phyloP scores from a whole-genome alignment of 2,113 vertebrate species.

The Leiothrix lutea region DNA sequence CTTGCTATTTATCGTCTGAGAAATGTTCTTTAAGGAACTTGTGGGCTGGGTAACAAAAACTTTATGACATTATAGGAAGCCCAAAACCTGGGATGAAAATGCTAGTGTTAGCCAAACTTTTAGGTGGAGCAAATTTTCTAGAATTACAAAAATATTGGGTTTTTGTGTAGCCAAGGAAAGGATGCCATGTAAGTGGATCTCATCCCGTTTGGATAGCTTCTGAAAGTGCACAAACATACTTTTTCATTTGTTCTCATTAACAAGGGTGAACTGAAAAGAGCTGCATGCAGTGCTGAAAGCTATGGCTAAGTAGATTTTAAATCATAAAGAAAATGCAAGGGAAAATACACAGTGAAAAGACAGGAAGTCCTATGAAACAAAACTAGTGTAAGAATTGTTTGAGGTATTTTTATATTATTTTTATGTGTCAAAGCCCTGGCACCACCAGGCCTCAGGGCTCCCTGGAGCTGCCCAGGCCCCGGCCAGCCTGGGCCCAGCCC shows the following conservation, averaged over 20 bases:
- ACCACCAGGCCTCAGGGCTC: rapidly evolving
- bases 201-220: constrained; percentile 44
- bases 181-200: constrained; percentile 42
- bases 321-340: background rate
- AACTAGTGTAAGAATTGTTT: background rate
- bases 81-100: constrained; percentile 56
- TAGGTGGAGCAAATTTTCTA: constrained; percentile 59
- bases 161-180: constrained; percentile 50
- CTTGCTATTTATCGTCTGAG: constrained; percentile 29
- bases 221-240: constrained; percentile 36
- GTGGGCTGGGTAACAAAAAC: constrained; percentile 54
- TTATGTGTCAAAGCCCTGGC: background rate
- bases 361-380: background rate
- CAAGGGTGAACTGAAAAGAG: background rate
- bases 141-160: constrained; percentile 59
- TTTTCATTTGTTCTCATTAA: constrained; percentile 45
- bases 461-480: background rate
- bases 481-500: background rate
- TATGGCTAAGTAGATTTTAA: background rate
- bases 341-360: background rate
- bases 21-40: constrained; percentile 33
- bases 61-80: constrained; percentile 55
- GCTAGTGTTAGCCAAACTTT: constrained; percentile 44
- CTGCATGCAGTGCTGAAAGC: background rate
- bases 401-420: background rate